Evolutionary conservation across 1,140 invertebrate genomes (phyloP).

Genomic region (Aphelenchoides fujianensis): DNA sequence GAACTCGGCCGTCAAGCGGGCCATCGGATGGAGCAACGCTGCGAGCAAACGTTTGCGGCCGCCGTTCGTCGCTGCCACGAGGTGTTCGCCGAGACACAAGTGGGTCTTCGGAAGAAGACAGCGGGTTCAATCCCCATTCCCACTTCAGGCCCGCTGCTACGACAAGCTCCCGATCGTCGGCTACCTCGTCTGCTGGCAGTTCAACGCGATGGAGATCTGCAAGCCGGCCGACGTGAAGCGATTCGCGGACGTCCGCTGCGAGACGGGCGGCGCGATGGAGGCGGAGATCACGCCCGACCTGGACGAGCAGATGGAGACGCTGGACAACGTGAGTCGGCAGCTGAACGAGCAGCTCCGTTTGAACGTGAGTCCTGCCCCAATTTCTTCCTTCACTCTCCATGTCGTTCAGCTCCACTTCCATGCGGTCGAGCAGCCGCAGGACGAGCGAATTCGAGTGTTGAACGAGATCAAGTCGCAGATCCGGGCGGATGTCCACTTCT

Average conservation of each 20-base stretch:
- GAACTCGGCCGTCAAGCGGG: conserved; percentile 26
- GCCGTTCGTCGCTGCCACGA: conserved; percentile 30
- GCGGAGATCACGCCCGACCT: conserved; percentile 22
- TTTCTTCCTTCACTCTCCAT: not conserved
- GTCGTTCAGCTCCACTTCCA: conserved; percentile 39
- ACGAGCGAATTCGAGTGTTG: conserved; percentile 25
- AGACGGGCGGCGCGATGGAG: conserved; percentile 4
- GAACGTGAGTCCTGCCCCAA: conserved; percentile 26
- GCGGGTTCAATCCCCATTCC: no score
- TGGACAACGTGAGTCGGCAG: conserved; percentile 31
- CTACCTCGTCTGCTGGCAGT: conserved; percentile 33
- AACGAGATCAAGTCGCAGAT: conserved; percentile 39
- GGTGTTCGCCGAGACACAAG: conserved; percentile 27
- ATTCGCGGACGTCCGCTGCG: conserved; percentile 13
- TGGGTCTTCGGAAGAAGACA: no score
- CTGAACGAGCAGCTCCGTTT: conserved; percentile 30
- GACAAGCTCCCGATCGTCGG: conserved; percentile 28
- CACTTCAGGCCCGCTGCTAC: conserved; percentile 31
- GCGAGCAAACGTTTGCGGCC: conserved; percentile 31
- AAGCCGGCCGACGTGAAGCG: conserved; percentile 24
- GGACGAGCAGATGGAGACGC: conserved; percentile 35
- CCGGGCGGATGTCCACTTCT: conserved; percentile 24
- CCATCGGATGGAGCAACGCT: conserved; percentile 32
- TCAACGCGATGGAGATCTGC: conserved; percentile 28
- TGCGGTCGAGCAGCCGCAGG: conserved; percentile 34